Evolutionary conservation across 2,113 vertebrate species (phyloP), one percentile per base, ranked within the genome.

Genomic region (Gulo gulo): DNA sequence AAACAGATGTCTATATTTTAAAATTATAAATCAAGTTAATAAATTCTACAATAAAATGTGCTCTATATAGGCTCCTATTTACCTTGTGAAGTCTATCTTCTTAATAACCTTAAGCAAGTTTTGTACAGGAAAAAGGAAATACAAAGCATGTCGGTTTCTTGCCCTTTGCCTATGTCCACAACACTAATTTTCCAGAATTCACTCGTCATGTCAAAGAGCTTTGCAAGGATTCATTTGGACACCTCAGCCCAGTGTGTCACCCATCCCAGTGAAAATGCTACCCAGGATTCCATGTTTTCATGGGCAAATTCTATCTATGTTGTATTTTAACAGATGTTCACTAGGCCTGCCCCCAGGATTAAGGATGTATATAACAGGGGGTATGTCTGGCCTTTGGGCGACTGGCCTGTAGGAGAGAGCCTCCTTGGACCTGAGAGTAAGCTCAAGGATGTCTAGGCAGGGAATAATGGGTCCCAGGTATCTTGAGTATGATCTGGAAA

Each of bases 21-120:
- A 81, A 88, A 10, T 61, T 69, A 76, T 57, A 85, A 92, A 88
- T 69, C 45, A 88, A 80, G 24, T 69, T 67, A 93, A 73, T 55
- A 85, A 91, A 82, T 16, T 42, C 23, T 69, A 91, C 79, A 50
- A 45, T 82, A 67, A 93, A 65, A 42, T 45, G 42, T 42, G 4
- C 52, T 80, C 8, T 59, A 59, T 57, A 15, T 59, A 81, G 23
- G 13, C 1, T 81, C 63, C 39, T 65, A 61, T 61, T 61, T 61
- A 81, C 14, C 34, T 69, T 88, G 26, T 91, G 34, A 93, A 81
- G 88, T 50, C 21, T 86, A 47, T 78, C 50, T 80, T 86, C 26
- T 73, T 81, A 76, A 88, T 47, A 93, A 92, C 14, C 6, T 3
- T 45, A 80, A 74, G 61, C 26, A 15, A 73, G 12, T 52, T 87